Evolutionary conservation across 2,888 invertebrate genomes (phyloP).

Genomic region (Cetonia aurata): DNA sequence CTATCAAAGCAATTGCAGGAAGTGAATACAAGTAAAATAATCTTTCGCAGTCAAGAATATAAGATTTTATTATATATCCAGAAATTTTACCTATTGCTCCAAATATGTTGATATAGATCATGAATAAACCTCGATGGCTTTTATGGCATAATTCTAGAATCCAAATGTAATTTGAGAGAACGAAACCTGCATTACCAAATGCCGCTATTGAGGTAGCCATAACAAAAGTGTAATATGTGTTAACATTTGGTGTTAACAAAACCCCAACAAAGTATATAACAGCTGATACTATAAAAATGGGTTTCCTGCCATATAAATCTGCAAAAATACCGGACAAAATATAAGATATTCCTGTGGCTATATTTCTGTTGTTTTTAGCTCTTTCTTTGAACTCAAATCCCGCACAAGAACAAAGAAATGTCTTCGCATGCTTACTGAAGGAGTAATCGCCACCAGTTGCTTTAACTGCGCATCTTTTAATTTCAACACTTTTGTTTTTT

Average conservation of each 20-base stretch:
- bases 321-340: slow-evolving; percentile 17
- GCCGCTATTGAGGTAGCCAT: slow-evolving; percentile 3
- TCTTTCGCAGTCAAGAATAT: not conserved
- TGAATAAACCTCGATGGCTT: slow-evolving; percentile 20
- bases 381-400: slow-evolving; percentile 13
- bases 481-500: not conserved
- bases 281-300: slow-evolving; percentile 5
- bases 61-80: slow-evolving; percentile 23
- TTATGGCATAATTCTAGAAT: slow-evolving; percentile 29
- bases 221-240: slow-evolving; percentile 9
- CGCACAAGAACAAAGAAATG: slow-evolving; percentile 30
- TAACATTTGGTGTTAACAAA: slow-evolving; percentile 3
- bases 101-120: slow-evolving; percentile 17
- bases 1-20: slow-evolving; percentile 20
- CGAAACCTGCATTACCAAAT: slow-evolving; percentile 16
- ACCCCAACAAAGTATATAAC: slow-evolving; percentile 6
- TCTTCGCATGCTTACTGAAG: not conserved
- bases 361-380: not conserved
- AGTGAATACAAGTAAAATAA: slow-evolving; percentile 18
- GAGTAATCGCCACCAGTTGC: not conserved
- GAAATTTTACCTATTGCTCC: slow-evolving; percentile 10
- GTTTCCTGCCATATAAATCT: slow-evolving; percentile 42
- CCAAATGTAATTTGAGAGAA: slow-evolving; percentile 38
- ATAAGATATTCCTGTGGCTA: slow-evolving; percentile 1
- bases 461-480: slow-evolving; percentile 25